A percentile compares a stretch with the other conserved stretches of the same genome.
Conservation (phyloP, 2,888 invertebrate species). For the Phoenoteleia sp. region DNA sequence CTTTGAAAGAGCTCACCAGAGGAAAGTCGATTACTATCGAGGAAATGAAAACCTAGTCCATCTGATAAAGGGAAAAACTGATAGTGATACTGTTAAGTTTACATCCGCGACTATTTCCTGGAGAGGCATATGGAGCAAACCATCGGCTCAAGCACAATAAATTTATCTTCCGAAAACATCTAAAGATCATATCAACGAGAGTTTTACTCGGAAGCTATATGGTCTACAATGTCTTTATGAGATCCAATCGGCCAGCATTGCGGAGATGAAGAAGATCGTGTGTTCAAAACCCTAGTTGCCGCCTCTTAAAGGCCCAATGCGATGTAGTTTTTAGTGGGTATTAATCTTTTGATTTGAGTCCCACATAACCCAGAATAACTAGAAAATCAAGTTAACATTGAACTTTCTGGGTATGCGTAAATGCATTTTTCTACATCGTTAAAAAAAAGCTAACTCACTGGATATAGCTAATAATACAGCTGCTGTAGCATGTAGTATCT, state of each 20-base stretch:
- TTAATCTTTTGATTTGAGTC: too few species aligned
- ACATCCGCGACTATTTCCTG: constrained; percentile 51
- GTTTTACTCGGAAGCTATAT: neutral
- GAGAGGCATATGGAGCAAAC: constrained; percentile 67
- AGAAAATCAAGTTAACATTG: too few species aligned
- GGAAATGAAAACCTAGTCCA: constrained; percentile 20
- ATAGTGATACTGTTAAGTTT: neutral
- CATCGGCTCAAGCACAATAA: constrained; percentile 26
- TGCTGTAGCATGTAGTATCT: too few species aligned
- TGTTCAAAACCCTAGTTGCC: neutral
- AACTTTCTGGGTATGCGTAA: too few species aligned
- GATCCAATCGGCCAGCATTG: too few species aligned
- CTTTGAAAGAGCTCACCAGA: constrained; percentile 72
- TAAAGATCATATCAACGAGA: constrained; percentile 49
- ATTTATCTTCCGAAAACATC: constrained; percentile 23
- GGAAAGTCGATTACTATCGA: constrained; percentile 78
- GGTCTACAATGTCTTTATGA: too few species aligned
- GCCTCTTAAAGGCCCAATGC: neutral
- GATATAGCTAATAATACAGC: too few species aligned
- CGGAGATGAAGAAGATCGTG: too few species aligned
- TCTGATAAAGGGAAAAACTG: neutral
- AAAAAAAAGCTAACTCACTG: too few species aligned
- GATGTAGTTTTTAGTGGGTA: constrained; percentile 12
- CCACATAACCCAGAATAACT: too few species aligned
- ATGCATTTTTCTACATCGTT: too few species aligned